phyloP scores from a whole-genome alignment of 2,888 invertebrate genomes.

The Melanostoma scalare region DNA sequence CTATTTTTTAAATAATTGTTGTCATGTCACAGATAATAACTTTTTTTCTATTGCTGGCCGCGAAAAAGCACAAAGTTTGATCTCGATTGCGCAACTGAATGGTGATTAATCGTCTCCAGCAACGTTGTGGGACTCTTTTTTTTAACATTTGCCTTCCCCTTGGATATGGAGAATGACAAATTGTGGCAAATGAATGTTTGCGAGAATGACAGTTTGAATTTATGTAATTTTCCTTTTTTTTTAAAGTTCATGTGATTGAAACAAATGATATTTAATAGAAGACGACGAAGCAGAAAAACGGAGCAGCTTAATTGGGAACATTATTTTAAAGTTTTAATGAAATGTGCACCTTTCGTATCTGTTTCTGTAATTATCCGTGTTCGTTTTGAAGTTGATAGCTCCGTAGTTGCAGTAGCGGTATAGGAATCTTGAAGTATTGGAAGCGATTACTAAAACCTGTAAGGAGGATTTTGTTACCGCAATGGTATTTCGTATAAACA shows the following conservation, averaged over 20 bases:
- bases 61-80: conserved; percentile 45
- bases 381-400: too few relatives aligned
- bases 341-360: too few relatives aligned
- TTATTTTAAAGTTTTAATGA: too few relatives aligned
- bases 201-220: conserved; percentile 35
- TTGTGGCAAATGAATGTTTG: conserved; percentile 57
- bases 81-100: conserved; percentile 50
- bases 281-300: not conserved
- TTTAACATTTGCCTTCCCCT: conserved; percentile 10
- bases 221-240: conserved; percentile 37
- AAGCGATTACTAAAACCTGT: too few relatives aligned
- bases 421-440: too few relatives aligned
- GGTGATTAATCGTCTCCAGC: conserved; percentile 61
- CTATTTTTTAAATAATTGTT: conserved; percentile 16
- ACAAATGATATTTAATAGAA: conserved; percentile 4
- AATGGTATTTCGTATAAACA: too few relatives aligned
- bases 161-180: conserved; percentile 62
- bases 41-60: conserved; percentile 16
- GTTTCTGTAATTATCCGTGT: too few relatives aligned
- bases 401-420: too few relatives aligned
- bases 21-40: conserved; percentile 47
- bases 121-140: conserved; percentile 35
- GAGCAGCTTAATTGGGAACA: not conserved
- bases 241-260: conserved; percentile 29
- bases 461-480: too few relatives aligned